Evolutionary conservation across 1,140 invertebrate species (phyloP).

Genomic region (Scaptomyza graminum): DNA sequence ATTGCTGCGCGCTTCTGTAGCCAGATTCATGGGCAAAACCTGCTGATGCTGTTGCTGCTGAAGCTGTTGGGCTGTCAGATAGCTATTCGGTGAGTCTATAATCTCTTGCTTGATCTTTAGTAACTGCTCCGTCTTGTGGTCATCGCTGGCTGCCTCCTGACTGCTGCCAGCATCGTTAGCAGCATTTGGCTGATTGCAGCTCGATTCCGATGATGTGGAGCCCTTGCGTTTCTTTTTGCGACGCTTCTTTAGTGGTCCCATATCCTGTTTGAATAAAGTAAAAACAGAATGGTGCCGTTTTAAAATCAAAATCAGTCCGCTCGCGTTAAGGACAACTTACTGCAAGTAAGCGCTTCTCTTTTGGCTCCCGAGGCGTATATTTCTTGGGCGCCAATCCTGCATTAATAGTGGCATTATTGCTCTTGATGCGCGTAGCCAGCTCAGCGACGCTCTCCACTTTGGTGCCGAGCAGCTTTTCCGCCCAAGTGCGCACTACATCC

Average conservation of each 20-base stretch:
- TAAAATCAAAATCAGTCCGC: no score
- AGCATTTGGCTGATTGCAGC: conserved; percentile 65
- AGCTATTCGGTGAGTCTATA: conserved; percentile 66
- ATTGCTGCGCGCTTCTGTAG: conserved; percentile 56
- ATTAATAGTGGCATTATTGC: conserved; percentile 61
- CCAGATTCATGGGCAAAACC: conserved; percentile 77
- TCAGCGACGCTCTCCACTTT: conserved; percentile 71
- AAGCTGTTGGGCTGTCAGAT: conserved; percentile 18
- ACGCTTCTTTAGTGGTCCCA: conserved; percentile 79
- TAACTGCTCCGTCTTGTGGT: conserved; percentile 59
- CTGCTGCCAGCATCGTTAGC: conserved; percentile 50
- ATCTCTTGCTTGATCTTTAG: conserved; percentile 80
- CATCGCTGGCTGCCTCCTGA: conserved; percentile 50
- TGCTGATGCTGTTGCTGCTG: conserved; percentile 62
- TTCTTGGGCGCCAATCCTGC: conserved; percentile 52
- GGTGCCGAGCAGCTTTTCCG: conserved; percentile 71
- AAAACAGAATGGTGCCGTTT: no score
- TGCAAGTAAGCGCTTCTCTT: conserved; percentile 74
- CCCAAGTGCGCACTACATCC: conserved; percentile 78
- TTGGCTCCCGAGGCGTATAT: conserved; percentile 71
- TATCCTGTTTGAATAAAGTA: conserved; percentile 48
- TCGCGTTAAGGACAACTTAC: conserved; percentile 50
- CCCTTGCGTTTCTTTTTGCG: conserved; percentile 83
- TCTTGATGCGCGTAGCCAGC: conserved; percentile 69
- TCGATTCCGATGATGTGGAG: conserved; percentile 79